Percentiles rank a stretch among this genome's conserved stretches.
Conservation (phyloP, 2,888 invertebrate genomes). For the Pollenia griseotomentosa region DNA sequence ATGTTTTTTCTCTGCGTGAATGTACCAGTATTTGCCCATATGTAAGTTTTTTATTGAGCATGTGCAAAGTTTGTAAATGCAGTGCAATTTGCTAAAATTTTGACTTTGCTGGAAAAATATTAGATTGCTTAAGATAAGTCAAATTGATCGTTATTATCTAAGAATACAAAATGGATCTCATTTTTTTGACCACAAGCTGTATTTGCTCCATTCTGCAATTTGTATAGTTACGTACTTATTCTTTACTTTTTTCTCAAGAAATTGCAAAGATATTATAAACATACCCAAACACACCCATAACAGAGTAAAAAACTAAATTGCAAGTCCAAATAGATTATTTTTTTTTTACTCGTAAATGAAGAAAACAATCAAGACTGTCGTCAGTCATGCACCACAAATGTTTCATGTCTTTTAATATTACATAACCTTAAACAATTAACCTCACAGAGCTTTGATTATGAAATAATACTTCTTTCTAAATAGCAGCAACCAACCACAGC, state of each 20-base stretch:
- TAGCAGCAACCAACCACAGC: constrained; percentile 8
- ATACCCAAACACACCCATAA: background rate
- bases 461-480: constrained; percentile 57
- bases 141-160: too few relatives aligned
- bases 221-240: background rate
- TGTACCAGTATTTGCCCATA: too few relatives aligned
- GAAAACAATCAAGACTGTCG: constrained; percentile 63
- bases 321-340: constrained; percentile 10
- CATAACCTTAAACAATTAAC: constrained; percentile 70
- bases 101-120: too few relatives aligned
- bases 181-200: background rate
- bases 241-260: background rate
- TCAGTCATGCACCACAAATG: constrained; percentile 57
- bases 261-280: background rate
- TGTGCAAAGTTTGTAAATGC: too few relatives aligned
- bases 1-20: too few relatives aligned
- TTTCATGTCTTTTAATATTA: constrained; percentile 61
- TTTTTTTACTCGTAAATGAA: constrained; percentile 4
- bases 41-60: too few relatives aligned
- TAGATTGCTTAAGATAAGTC: too few relatives aligned
- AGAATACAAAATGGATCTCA: background rate
- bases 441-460: constrained; percentile 60
- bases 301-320: background rate
- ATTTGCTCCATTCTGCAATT: background rate
- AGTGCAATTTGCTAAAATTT: too few relatives aligned